phyloP scores from a whole-genome alignment of 2,113 vertebrate genomes.

The Cervus canadensis region DNA sequence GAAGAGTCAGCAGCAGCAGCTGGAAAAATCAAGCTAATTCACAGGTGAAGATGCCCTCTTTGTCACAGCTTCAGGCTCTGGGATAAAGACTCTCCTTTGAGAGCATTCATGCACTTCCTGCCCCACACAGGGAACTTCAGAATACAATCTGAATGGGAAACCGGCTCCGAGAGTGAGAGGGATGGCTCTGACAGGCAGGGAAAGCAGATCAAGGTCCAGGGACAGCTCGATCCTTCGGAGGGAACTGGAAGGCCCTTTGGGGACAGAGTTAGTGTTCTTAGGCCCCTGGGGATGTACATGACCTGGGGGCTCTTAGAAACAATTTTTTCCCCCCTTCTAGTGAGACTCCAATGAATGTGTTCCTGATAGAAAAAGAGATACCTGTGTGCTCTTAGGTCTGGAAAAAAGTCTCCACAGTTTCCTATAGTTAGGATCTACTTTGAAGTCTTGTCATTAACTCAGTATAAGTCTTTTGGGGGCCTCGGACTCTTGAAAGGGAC shows the following conservation, averaged over 20 bases:
- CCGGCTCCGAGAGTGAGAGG: neutral
- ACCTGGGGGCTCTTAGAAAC: conserved; percentile 46
- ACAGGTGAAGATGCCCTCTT: conserved; percentile 66
- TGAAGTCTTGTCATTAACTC: neutral
- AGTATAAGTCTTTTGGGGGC: neutral
- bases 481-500: neutral
- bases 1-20: conserved; percentile 1
- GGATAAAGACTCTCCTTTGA: conserved; percentile 55
- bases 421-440: neutral
- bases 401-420: neutral
- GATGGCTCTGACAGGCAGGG: neutral
- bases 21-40: conserved; percentile 65
- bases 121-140: conserved; percentile 52
- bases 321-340: neutral
- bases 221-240: neutral
- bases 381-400: neutral
- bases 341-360: neutral
- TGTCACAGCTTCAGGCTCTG: conserved; percentile 33
- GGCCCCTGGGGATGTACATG: conserved; percentile 39
- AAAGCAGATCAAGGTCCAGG: conserved; percentile 38
- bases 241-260: conserved; percentile 26
- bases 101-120: conserved; percentile 46
- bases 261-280: conserved; percentile 53
- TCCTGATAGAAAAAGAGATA: conserved; percentile 3
- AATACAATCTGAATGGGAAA: conserved; percentile 44